These are phyloP conservation scores for Nemopilema nomurai DNA, from an alignment of 30 jellyfish, hydroid and myxozoan genomes.

Conservation along the genomic window DNA sequence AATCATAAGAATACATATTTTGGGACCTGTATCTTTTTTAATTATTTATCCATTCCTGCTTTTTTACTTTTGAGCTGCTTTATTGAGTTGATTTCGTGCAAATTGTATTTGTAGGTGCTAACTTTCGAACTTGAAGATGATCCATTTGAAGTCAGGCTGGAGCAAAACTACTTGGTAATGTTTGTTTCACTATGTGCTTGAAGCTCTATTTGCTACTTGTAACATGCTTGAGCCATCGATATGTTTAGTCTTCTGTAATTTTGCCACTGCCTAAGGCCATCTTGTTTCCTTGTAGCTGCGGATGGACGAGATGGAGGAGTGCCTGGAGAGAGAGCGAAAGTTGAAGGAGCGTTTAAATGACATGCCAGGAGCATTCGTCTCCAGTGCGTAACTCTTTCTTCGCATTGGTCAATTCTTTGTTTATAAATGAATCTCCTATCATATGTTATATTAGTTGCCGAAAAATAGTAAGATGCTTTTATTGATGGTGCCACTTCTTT, in stretches of 20 bases:
- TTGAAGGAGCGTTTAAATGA: constrained; percentile 69
- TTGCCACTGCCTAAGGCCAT: not conserved
- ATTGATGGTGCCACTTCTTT: not conserved
- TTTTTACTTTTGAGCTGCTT: not conserved
- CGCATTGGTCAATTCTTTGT: too few species aligned
- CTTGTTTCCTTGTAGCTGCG: constrained; percentile 57
- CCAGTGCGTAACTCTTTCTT: constrained; percentile 41
- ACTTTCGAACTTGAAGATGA: constrained; percentile 86
- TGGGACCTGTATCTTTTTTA: too few species aligned
- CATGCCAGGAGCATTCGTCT: constrained; percentile 78
- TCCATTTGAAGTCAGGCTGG: constrained; percentile 83
- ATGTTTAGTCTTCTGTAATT: not conserved
- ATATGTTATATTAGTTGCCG: too few species aligned
- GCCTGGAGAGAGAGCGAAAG: constrained; percentile 79
- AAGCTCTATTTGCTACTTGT: too few species aligned
- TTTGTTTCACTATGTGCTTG: too few species aligned
- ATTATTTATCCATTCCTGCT: not conserved
- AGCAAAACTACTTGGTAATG: constrained; percentile 85
- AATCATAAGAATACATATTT: too few species aligned
- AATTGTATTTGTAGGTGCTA: constrained; percentile 70
- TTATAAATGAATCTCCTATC: too few species aligned
- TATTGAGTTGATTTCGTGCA: too few species aligned
- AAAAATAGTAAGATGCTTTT: too few species aligned
- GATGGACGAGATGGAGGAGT: constrained; percentile 85
- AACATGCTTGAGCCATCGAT: not conserved